A percentile compares a stretch with the other conserved stretches of the same genome.
Conservation (phyloP, 1,140 invertebrate genomes). For the Drosophila miranda region DNA sequence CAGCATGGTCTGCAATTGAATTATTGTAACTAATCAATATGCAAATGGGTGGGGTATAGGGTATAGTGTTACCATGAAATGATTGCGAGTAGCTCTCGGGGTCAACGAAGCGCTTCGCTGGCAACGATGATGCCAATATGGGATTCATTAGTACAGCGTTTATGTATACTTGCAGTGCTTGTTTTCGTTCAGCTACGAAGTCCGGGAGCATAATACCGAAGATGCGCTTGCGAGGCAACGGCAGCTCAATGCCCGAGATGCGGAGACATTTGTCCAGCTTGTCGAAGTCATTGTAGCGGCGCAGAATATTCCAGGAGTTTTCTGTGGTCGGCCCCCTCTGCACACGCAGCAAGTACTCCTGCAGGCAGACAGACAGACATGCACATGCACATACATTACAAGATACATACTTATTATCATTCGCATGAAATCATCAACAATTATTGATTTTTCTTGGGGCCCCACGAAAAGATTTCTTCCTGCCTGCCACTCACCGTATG, state of each 20-base stretch:
- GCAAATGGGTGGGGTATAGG: not conserved
- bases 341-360: conserved; percentile 93
- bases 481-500: conserved; percentile 87
- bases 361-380: conserved; percentile 20
- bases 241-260: conserved; percentile 88
- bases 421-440: conserved; percentile 65
- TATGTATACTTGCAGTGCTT: conserved; percentile 93
- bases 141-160: conserved; percentile 91
- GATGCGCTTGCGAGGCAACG: conserved; percentile 93
- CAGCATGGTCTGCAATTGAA: conserved; percentile 87
- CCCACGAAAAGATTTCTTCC: conserved; percentile 19
- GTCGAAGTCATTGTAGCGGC: conserved; percentile 94
- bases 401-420: conserved; percentile 19
- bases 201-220: conserved; percentile 96
- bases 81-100: conserved; percentile 91
- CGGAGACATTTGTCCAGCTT: conserved; percentile 88
- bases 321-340: conserved; percentile 89
- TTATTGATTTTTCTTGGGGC: conserved; percentile 76
- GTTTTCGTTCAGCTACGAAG: conserved; percentile 93
- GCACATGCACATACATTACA: conserved; percentile 7
- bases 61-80: conserved; percentile 87
- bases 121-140: conserved; percentile 89
- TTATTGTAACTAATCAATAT: not conserved
- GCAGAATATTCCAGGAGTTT: conserved; percentile 90
- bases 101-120: conserved; percentile 93